These are phyloP conservation scores for Tenualosa thibaudeaui DNA, from an alignment of 2,797 vertebrate species.

Conservation along the genomic window DNA sequence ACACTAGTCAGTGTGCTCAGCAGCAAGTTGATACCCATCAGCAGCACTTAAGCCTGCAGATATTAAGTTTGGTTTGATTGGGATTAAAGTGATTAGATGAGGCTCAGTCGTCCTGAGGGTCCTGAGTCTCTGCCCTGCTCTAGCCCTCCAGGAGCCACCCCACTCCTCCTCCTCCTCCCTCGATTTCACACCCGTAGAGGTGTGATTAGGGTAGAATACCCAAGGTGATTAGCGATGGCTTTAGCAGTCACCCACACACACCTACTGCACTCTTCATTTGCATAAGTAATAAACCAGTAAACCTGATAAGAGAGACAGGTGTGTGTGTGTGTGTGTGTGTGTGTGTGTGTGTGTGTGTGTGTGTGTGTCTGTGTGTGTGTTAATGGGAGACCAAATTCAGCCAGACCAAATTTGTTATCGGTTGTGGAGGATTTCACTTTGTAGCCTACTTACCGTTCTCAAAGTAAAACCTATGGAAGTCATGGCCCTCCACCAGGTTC, in stretches of 20 bases:
- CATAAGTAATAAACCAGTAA: not conserved
- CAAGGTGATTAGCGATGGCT: not conserved
- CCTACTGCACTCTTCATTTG: not conserved
- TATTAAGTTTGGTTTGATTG: not conserved
- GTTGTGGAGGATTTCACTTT: not conserved
- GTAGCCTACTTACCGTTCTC: conserved; percentile 80
- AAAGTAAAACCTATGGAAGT: conserved; percentile 97
- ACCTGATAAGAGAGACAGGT: not conserved
- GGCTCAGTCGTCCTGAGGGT: not conserved
- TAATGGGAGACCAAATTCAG: too few relatives aligned
- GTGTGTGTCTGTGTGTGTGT: too few relatives aligned
- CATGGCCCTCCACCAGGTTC: conserved; percentile 94
- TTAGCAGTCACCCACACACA: not conserved
- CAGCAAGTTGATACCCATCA: not conserved
- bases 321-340: too few relatives aligned
- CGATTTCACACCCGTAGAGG: not conserved
- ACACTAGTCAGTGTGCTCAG: not conserved
- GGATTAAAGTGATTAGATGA: not conserved
- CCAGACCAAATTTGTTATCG: too few relatives aligned
- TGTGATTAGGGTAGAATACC: not conserved
- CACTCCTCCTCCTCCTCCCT: not conserved
- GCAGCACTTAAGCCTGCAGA: not conserved
- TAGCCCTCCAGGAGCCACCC: not conserved
- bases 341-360: too few relatives aligned
- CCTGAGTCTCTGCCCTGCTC: not conserved